phyloP scores from a whole-genome alignment of 2,888 invertebrate genomes.

The Dasypolia templi region DNA sequence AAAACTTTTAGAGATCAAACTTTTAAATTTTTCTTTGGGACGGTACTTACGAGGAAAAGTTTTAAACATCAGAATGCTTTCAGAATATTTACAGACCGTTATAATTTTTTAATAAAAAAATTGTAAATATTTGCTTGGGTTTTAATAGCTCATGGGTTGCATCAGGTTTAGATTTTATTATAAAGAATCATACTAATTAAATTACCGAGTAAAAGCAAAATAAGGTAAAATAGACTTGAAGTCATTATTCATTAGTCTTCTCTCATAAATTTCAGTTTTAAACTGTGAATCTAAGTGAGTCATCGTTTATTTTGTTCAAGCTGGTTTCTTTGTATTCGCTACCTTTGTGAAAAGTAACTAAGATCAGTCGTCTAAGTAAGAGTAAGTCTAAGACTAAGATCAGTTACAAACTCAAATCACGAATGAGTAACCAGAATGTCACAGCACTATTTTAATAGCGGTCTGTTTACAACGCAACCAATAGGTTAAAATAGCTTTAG shows the following conservation, averaged over 20 bases:
- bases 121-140: background rate
- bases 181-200: background rate
- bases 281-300: background rate
- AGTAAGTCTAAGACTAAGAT: too few species aligned
- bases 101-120: constrained; percentile 1
- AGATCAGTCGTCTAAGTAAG: too few species aligned
- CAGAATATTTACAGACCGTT: constrained; percentile 16
- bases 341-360: too few species aligned
- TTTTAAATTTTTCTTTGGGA: constrained; percentile 24
- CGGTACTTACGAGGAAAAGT: background rate
- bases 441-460: background rate
- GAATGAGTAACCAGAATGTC: background rate
- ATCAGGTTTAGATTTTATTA: background rate
- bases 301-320: background rate
- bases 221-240: background rate
- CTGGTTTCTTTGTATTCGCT: background rate
- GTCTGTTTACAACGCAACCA: too few species aligned
- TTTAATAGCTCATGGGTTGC: background rate
- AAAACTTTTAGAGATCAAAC: constrained; percentile 25
- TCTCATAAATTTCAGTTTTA: background rate
- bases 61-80: constrained; percentile 18
- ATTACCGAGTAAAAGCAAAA: background rate
- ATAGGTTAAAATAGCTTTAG: too few species aligned
- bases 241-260: background rate
- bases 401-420: background rate